These are phyloP conservation scores for Clupea harengus DNA, from an alignment of 2,113 vertebrate species.

Conservation along the genomic window DNA sequence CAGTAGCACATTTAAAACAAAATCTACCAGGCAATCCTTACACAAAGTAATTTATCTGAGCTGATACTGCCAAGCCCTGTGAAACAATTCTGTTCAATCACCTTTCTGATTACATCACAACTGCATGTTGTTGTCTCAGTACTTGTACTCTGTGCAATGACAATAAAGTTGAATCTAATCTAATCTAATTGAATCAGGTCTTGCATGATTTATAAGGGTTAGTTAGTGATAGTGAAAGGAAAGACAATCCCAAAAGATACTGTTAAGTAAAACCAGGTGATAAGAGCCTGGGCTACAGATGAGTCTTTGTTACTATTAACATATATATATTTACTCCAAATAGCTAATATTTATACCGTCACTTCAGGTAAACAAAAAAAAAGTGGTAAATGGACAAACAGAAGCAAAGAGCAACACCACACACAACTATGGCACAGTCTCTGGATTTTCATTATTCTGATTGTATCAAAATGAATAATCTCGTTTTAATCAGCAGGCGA, in stretches of 20 bases:
- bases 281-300: neutral
- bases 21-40: neutral
- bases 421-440: neutral
- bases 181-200: neutral
- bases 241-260: neutral
- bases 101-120: neutral
- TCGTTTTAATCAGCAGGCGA: neutral
- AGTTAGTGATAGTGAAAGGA: neutral
- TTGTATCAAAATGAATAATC: neutral
- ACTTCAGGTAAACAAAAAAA: too few species aligned
- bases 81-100: neutral
- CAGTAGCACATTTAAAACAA: neutral
- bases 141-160: too few species aligned
- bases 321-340: too few species aligned
- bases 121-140: too few species aligned
- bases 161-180: too few species aligned
- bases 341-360: too few species aligned
- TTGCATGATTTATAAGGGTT: neutral
- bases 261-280: neutral
- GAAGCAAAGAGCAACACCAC: neutral
- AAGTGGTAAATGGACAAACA: neutral
- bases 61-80: neutral
- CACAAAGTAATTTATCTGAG: neutral
- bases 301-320: neutral
- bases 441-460: neutral